phyloP scores from a whole-genome alignment of 2,888 invertebrate genomes.

The Coleophora deauratella region DNA sequence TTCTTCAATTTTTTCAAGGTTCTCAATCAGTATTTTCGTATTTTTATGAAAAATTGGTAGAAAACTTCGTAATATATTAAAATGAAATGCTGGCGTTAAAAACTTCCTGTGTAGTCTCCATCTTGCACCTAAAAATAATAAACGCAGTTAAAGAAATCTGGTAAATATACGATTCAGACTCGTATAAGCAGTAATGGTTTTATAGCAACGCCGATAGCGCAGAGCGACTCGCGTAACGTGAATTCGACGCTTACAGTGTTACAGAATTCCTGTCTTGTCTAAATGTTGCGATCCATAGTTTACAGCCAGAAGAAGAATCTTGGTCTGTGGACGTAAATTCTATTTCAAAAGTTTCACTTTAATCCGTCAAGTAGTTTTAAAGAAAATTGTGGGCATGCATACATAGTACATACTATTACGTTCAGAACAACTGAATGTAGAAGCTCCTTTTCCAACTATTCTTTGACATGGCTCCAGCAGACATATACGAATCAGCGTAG shows the following conservation, averaged over 20 bases:
- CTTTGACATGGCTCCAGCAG: not conserved
- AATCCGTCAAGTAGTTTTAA: not conserved
- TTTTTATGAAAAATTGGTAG: slow-evolving; percentile 80
- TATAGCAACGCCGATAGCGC: not conserved
- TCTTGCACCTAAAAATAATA: slow-evolving; percentile 36
- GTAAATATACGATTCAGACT: not conserved
- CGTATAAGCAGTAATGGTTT: not conserved
- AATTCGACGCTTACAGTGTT: not conserved
- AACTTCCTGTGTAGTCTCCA: slow-evolving; percentile 82
- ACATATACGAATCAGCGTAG: not conserved
- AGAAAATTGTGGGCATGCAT: not conserved
- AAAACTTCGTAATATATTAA: slow-evolving; percentile 82
- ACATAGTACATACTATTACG: not conserved
- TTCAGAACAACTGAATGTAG: too few species aligned
- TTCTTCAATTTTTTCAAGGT: slow-evolving; percentile 56
- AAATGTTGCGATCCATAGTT: not conserved
- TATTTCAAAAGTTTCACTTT: not conserved
- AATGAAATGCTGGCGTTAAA: slow-evolving; percentile 86
- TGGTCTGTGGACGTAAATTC: too few species aligned
- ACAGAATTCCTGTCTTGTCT: not conserved
- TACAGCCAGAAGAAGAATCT: not conserved
- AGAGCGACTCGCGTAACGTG: not conserved
- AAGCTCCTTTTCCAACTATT: not conserved
- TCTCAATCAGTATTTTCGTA: slow-evolving; percentile 69
- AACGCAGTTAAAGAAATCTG: not conserved